Conservation (phyloP, 92 coral and sea anemone species). For the Plumapathes pennacea region DNA sequence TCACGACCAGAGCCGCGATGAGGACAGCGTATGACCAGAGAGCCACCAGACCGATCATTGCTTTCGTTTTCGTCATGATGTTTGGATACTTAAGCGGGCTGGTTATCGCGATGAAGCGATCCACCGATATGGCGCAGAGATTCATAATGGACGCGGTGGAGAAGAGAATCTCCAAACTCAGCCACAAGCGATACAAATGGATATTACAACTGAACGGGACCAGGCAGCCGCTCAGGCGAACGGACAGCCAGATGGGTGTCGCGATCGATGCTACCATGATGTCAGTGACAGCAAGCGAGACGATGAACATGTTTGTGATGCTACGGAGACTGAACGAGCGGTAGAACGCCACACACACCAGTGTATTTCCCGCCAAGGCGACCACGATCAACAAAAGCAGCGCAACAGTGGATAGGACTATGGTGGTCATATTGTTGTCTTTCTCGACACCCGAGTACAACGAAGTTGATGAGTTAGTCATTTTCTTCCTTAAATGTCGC, state of each 20-base stretch:
- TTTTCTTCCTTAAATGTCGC: no score
- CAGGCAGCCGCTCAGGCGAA: slow-evolving; percentile 55
- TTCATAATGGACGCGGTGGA: slow-evolving; percentile 92
- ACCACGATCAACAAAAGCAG: slow-evolving; percentile 44
- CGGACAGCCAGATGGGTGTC: slow-evolving; percentile 74
- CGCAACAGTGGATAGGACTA: slow-evolving; percentile 30
- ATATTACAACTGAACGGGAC: slow-evolving; percentile 3
- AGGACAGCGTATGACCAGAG: slow-evolving; percentile 60
- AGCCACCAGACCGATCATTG: slow-evolving; percentile 33
- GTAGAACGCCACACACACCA: slow-evolving; percentile 76
- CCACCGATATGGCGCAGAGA: slow-evolving; percentile 76
- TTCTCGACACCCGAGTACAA: no score
- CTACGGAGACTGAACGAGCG: slow-evolving; percentile 74
- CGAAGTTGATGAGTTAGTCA: no score
- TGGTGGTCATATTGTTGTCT: no score
- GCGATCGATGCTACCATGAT: slow-evolving; percentile 71
- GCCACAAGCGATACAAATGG: slow-evolving; percentile 49
- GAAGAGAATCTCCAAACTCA: slow-evolving; percentile 69
- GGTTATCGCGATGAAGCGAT: slow-evolving; percentile 64
- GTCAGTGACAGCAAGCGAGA: slow-evolving; percentile 76
- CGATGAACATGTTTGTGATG: slow-evolving; percentile 70
- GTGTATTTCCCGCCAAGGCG: slow-evolving; percentile 59
- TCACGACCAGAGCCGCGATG: slow-evolving; percentile 46
- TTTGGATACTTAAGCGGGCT: slow-evolving; percentile 62
- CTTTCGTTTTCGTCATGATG: slow-evolving; percentile 61